A percentile compares a stretch with the other conserved stretches of the same genome.
phyloP scores from a whole-genome alignment of 2,113 vertebrate genomes.

The Alosa alosa region DNA sequence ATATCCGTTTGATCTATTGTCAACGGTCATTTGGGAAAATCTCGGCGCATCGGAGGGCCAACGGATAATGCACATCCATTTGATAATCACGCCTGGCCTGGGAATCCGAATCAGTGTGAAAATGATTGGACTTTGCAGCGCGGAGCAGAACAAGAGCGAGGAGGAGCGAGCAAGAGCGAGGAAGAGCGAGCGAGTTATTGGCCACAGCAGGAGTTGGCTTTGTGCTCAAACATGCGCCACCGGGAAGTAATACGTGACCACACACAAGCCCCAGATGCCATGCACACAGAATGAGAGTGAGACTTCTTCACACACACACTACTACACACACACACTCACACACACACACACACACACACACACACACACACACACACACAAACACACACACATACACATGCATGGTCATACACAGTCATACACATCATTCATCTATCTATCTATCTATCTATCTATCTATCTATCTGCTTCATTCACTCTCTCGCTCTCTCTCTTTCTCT shows the following conservation, averaged over 20 bases:
- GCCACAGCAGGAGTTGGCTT: not conserved
- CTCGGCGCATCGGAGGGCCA: not conserved
- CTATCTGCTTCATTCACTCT: not conserved
- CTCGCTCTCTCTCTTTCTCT: not conserved
- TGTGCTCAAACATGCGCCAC: not conserved
- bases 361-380: not conserved
- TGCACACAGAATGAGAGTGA: not conserved
- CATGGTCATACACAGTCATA: not conserved
- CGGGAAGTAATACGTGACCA: not conserved
- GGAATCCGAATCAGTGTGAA: not conserved
- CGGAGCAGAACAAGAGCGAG: not conserved
- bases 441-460: not conserved
- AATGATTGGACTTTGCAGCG: not conserved
- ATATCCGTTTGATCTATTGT: constrained; percentile 4
- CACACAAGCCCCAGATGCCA: not conserved
- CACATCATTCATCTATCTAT: not conserved
- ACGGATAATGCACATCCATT: not conserved
- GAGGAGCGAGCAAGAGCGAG: not conserved
- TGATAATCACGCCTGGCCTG: not conserved
- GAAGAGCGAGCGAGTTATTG: not conserved
- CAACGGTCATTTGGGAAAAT: not conserved
- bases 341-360: not conserved
- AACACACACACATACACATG: not conserved
- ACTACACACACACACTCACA: not conserved
- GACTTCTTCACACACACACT: not conserved